A percentile compares a stretch with the other conserved stretches of the same genome.
phyloP scores from a whole-genome alignment of 2,888 invertebrate genomes.

The Nematopogon swammerdamellus region DNA sequence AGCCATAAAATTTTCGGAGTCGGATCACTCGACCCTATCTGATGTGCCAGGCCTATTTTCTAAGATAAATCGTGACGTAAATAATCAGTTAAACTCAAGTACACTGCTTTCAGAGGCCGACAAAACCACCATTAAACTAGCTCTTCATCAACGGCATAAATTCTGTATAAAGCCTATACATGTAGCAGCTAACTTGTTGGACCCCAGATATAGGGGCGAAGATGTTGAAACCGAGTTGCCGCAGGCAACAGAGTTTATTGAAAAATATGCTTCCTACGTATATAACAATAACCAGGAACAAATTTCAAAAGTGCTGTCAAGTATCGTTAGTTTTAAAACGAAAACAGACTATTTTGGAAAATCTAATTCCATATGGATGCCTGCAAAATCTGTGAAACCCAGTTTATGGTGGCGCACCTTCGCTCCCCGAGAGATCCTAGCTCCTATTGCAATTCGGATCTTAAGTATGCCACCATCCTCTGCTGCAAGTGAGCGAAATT shows the following conservation, averaged over 20 bases:
- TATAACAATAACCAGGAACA: conserved; percentile 6
- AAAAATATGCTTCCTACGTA: neutral
- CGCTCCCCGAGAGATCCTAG: conserved; percentile 6
- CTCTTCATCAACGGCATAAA: too few relatives aligned
- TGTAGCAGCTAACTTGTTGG: too few relatives aligned
- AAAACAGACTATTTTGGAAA: conserved; percentile 6
- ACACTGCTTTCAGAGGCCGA: too few relatives aligned
- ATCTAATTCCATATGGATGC: conserved; percentile 7
- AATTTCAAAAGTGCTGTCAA: conserved; percentile 6
- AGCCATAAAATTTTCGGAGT: conserved; percentile 6
- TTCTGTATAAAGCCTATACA: too few relatives aligned
- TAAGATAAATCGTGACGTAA: too few relatives aligned
- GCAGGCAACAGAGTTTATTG: too few relatives aligned
- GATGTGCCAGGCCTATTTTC: too few relatives aligned
- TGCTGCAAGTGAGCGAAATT: conserved; percentile 6
- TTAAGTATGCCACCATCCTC: conserved; percentile 6
- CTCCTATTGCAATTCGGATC: neutral
- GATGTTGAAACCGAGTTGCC: too few relatives aligned
- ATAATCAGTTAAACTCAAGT: too few relatives aligned
- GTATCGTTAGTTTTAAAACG: conserved; percentile 3
- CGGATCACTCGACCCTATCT: conserved; percentile 1
- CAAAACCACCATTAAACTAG: too few relatives aligned
- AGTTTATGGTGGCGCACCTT: conserved; percentile 8
- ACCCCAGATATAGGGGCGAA: too few relatives aligned
- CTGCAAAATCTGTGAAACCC: conserved; percentile 6